Conservation (phyloP, 2,888 invertebrate species). For the Eurytoma californica region DNA sequence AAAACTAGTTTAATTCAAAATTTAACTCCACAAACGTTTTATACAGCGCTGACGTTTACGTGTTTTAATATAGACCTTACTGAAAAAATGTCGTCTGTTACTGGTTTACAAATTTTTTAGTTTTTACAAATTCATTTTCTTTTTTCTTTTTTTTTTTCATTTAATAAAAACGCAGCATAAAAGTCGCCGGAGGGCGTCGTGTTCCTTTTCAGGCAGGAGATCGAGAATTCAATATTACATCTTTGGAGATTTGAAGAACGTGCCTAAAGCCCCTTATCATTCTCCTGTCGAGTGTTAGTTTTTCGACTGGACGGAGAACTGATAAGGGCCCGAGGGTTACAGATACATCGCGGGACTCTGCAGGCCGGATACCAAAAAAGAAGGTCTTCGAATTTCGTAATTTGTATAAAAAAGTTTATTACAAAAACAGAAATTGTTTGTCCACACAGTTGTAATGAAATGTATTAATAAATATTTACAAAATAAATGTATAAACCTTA, state of each 20-base stretch:
- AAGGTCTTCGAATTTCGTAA: background rate
- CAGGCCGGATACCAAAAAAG: background rate
- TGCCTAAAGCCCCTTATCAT: constrained; percentile 89
- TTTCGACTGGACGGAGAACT: constrained; percentile 98
- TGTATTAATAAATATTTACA: constrained; percentile 27
- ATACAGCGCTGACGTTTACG: no score
- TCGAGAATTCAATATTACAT: background rate
- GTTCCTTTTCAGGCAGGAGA: no score
- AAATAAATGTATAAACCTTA: constrained; percentile 5
- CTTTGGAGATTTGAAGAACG: constrained; percentile 58
- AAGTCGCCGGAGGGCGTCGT: no score
- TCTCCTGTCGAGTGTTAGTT: constrained; percentile 90
- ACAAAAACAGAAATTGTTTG: background rate
- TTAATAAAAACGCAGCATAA: no score
- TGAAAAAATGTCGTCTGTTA: background rate
- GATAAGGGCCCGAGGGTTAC: constrained; percentile 94
- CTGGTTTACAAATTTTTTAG: background rate
- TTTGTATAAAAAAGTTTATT: constrained; percentile 28
- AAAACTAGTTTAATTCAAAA: no score
- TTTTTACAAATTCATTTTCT: no score
- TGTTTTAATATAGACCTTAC: no score
- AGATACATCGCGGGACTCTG: constrained; percentile 72
- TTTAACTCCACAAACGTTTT: no score
- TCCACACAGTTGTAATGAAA: background rate
- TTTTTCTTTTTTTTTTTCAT: no score